phyloP scores from a whole-genome alignment of 64 coral and sea anemone species.

The Cladopsammia gracilis region DNA sequence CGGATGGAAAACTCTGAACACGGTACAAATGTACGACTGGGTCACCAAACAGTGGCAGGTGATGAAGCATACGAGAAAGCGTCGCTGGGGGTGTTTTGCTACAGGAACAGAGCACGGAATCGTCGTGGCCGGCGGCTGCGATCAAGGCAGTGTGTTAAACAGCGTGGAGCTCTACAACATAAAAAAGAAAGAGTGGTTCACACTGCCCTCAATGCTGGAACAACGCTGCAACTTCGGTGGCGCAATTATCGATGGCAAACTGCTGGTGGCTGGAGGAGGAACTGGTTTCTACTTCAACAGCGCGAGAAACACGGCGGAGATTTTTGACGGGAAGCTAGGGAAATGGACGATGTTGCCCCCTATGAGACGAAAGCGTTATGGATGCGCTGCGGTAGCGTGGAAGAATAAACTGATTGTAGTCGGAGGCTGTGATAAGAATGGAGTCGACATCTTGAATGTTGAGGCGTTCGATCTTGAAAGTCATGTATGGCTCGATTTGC shows the following conservation, averaged over 20 bases:
- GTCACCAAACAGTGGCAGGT: conserved; percentile 82
- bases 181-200: conserved; percentile 86
- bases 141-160: conserved; percentile 83
- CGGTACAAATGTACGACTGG: conserved; percentile 88
- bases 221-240: conserved; percentile 91
- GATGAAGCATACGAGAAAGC: conserved; percentile 85
- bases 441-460: conserved; percentile 74
- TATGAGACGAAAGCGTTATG: conserved; percentile 86
- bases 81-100: conserved; percentile 78
- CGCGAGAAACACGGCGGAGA: conserved; percentile 77
- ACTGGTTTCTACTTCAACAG: conserved; percentile 95
- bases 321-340: conserved; percentile 78
- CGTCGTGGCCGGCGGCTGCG: conserved; percentile 84
- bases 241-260: conserved; percentile 69
- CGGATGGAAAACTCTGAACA: conserved; percentile 89
- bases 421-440: conserved; percentile 86
- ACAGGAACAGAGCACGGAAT: conserved; percentile 88
- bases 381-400: conserved; percentile 74
- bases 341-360: conserved; percentile 75
- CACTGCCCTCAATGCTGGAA: conserved; percentile 69
- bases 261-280: conserved; percentile 80
- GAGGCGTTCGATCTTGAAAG: conserved; percentile 66
- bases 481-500: conserved; percentile 63
- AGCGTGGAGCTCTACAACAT: conserved; percentile 87
- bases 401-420: conserved; percentile 70